Evolutionary conservation across 2,797 vertebrate genomes (phyloP).

Genomic region (Spondyliosoma cantharus): DNA sequence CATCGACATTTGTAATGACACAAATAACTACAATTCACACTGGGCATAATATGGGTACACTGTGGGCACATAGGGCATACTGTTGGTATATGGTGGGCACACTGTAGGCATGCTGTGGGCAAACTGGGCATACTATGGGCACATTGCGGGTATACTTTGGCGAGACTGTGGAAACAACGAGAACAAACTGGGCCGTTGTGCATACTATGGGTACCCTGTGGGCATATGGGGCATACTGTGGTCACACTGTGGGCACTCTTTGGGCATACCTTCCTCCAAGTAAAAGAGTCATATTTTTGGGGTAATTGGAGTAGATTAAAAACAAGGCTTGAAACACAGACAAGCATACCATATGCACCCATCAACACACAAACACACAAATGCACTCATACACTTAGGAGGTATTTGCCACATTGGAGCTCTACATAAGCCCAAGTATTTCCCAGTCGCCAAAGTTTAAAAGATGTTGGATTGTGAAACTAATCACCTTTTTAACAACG

Average conservation of each 20-base stretch:
- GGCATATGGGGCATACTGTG: too few relatives aligned
- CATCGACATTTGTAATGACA: not conserved
- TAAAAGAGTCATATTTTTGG: not conserved
- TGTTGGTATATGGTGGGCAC: too few relatives aligned
- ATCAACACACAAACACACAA: not conserved
- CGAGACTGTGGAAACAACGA: too few relatives aligned
- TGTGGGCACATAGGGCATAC: not conserved
- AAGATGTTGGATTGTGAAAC: conserved; percentile 68
- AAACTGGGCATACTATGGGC: too few relatives aligned
- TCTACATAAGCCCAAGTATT: conserved; percentile 50
- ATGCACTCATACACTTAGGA: not conserved
- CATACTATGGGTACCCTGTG: too few relatives aligned
- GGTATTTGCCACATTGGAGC: conserved; percentile 35
- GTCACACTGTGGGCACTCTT: not conserved
- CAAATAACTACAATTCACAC: not conserved
- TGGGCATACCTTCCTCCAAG: not conserved
- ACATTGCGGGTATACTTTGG: too few relatives aligned
- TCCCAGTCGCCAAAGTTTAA: conserved; percentile 63
- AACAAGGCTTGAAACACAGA: not conserved
- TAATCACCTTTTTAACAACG: conserved; percentile 68
- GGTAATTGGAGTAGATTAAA: not conserved
- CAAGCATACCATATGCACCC: not conserved
- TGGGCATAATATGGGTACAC: not conserved
- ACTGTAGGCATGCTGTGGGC: not conserved
- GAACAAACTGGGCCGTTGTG: too few relatives aligned